A percentile compares a stretch with the other conserved stretches of the same genome.
Evolutionary conservation across 2,797 vertebrate species (phyloP).

Genomic region (Anguilla pacifica): DNA sequence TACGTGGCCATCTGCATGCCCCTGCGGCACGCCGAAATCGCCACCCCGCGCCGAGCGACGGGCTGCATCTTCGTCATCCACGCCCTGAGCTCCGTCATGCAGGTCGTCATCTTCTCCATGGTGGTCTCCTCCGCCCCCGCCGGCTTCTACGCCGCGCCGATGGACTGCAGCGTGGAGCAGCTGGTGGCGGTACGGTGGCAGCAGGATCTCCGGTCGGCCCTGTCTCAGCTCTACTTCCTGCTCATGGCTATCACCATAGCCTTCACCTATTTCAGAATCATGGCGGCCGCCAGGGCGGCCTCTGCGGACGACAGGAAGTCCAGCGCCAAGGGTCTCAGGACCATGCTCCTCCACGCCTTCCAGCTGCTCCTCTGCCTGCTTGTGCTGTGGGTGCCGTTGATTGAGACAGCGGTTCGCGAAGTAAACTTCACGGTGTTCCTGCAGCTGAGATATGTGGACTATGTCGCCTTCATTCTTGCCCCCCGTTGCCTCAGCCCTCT

Average conservation of each 20-base stretch:
- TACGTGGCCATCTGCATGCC: constrained; percentile 34
- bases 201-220: constrained; percentile 35
- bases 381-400: constrained; percentile 51
- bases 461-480: constrained; percentile 52
- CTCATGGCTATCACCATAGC: constrained; percentile 48
- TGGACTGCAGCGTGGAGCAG: constrained; percentile 29
- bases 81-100: constrained; percentile 43
- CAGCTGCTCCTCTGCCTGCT: constrained; percentile 59
- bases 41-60: background rate
- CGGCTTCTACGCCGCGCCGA: background rate
- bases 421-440: constrained; percentile 30
- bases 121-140: constrained; percentile 30
- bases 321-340: constrained; percentile 51
- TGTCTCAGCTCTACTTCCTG: constrained; percentile 52
- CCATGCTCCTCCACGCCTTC: constrained; percentile 54
- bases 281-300: constrained; percentile 52
- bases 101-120: background rate
- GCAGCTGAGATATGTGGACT: constrained; percentile 56
- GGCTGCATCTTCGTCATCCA: constrained; percentile 51
- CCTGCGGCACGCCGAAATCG: constrained; percentile 28
- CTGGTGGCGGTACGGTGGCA: constrained; percentile 48
- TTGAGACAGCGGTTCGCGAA: constrained; percentile 42
- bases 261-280: constrained; percentile 55
- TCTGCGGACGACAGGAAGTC: constrained; percentile 54
- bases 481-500: constrained; percentile 64